phyloP scores from a whole-genome alignment of 2,797 vertebrate species.

The Sebastolobus alascanus region DNA sequence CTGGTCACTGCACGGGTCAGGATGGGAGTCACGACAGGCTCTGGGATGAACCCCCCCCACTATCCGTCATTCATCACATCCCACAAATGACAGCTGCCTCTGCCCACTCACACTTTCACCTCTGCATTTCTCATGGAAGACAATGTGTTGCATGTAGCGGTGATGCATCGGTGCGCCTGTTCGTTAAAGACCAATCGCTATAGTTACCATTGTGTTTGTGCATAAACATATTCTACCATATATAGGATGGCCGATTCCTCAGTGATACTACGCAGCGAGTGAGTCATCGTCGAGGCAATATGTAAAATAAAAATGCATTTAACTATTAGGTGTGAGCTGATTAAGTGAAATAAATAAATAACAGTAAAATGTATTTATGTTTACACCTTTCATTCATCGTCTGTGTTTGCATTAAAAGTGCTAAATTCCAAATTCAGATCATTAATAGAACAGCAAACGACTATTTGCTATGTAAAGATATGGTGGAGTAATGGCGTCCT shows the following conservation, averaged over 20 bases:
- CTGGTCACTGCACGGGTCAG: slow-evolving; percentile 77
- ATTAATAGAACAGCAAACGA: too few relatives aligned
- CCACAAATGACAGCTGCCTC: slow-evolving; percentile 82
- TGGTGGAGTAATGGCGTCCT: too few relatives aligned
- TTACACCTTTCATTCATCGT: neutral
- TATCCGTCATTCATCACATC: slow-evolving; percentile 82
- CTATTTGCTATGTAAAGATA: too few relatives aligned
- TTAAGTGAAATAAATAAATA: slow-evolving; percentile 16
- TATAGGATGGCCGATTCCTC: slow-evolving; percentile 1
- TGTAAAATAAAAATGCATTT: slow-evolving; percentile 11
- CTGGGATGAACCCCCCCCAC: slow-evolving; percentile 53
- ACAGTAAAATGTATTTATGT: neutral
- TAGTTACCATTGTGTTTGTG: slow-evolving; percentile 21
- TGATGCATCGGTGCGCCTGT: slow-evolving; percentile 16
- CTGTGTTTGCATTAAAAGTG: neutral
- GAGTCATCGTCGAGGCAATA: neutral
- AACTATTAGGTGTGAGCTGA: neutral
- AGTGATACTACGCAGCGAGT: neutral
- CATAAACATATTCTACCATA: neutral
- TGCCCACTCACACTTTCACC: slow-evolving; percentile 79
- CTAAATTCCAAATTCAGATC: too few relatives aligned
- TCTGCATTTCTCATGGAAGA: slow-evolving; percentile 73
- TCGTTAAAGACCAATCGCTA: neutral
- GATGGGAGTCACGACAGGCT: slow-evolving; percentile 76
- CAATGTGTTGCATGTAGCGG: slow-evolving; percentile 55